Conservation (phyloP, 2,797 vertebrate species). For the Danio aesculapii region DNA sequence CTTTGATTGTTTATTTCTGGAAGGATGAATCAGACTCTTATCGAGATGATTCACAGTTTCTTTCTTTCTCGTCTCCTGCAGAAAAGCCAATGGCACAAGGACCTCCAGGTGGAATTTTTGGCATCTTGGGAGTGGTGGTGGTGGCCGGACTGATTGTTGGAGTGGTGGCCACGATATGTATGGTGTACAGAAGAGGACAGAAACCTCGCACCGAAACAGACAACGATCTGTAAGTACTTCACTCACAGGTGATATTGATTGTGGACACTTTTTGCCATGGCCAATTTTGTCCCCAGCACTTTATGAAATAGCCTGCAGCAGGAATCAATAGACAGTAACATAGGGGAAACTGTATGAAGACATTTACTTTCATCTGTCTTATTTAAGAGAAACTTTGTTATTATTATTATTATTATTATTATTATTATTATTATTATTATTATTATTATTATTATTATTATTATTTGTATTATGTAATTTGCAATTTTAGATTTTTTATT, state of each 20-base stretch:
- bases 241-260: constrained; percentile 8
- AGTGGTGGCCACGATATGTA: constrained; percentile 82
- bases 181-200: constrained; percentile 84
- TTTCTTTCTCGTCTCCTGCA: constrained; percentile 66
- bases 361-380: background rate
- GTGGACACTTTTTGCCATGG: background rate
- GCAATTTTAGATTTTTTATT: too few species aligned
- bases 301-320: background rate
- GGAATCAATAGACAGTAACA: background rate
- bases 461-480: too few species aligned
- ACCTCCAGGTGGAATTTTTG: constrained; percentile 81
- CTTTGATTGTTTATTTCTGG: background rate
- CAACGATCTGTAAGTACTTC: constrained; percentile 85
- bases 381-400: too few species aligned
- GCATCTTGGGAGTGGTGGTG: constrained; percentile 84
- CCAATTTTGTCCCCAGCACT: background rate
- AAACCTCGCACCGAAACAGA: constrained; percentile 79
- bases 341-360: background rate
- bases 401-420: too few species aligned
- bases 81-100: constrained; percentile 86
- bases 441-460: too few species aligned
- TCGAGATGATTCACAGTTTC: constrained; percentile 13
- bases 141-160: constrained; percentile 82
- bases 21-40: background rate
- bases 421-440: too few species aligned